Base-by-base conservation (phyloP, 1,140 invertebrate genomes). In the Drosophila obscura region DNA sequence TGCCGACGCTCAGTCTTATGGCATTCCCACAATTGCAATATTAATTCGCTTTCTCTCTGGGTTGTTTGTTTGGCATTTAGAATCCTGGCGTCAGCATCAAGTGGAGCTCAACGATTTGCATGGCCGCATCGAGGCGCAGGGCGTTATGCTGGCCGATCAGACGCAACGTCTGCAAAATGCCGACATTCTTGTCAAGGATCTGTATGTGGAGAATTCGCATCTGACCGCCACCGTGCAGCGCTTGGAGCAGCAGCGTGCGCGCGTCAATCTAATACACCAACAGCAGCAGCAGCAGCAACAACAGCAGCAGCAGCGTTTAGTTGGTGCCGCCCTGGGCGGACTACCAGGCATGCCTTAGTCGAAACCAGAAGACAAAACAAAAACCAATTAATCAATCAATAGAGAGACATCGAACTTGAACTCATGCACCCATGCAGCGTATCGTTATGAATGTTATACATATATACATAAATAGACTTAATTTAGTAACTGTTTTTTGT, bases 121-220 rank as follows among this genome's bases (percentile, higher is more conserved):
- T 62, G 92, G 92, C 63, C 92, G 94, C 7, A 92, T 95, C 41
- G 93, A 94, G 44, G 91, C 91, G 31, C 93, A 93, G 55, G 93
- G 94, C 76, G 94, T 94, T 43, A 94, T 94, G 76, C 82, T 96
- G 5, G 93, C 94, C 31, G 93, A 95, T 45, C 95, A 96, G 80
- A 93, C 94, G 53, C 92, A 94, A 84, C 94, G 94, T 62, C 92
- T 97, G 57, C 93, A 94, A n/a, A 94, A 94, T 77, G 94, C 95
- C 39, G 96, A 97, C 91, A 91, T 96, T 69, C 92, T 96, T 5
- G 94, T 96, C 1, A 96, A 96, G 91, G 96, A 96, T 90, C 92
- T 97, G 16, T 96, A 95, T 84, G 93, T 96, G n/a, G 96, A 97
- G 92, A 96, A 96, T 93, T 94, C 95, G 26, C 94, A 95, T 90